phyloP scores from a whole-genome alignment of 2,113 vertebrate species.

The Thryonomys swinderianus region DNA sequence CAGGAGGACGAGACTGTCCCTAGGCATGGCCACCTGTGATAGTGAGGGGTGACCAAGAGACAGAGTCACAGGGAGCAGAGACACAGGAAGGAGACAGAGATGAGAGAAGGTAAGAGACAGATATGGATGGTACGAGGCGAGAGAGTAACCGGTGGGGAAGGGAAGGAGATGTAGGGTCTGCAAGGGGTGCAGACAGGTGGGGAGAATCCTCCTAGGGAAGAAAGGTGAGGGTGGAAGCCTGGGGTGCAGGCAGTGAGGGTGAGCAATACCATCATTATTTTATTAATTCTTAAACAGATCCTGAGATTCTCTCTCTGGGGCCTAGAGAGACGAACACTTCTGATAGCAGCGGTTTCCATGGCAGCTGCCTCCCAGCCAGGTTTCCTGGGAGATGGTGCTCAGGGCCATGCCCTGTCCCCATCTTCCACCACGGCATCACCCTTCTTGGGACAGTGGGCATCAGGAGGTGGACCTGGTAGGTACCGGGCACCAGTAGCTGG shows the following conservation, averaged over 20 bases:
- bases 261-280: slow-evolving; percentile 75
- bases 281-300: slow-evolving; percentile 76
- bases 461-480: neutral
- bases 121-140: slow-evolving; percentile 25
- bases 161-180: neutral
- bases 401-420: neutral
- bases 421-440: neutral
- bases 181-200: neutral
- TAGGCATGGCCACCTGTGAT: slow-evolving; percentile 69
- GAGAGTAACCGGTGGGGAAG: neutral
- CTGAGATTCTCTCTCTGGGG: slow-evolving; percentile 70
- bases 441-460: neutral
- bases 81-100: slow-evolving; percentile 50
- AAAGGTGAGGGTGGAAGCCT: slow-evolving; percentile 2
- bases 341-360: slow-evolving; percentile 82
- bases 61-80: slow-evolving; percentile 58
- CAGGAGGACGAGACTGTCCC: slow-evolving; percentile 57
- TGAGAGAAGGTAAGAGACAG: slow-evolving; percentile 46
- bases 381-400: slow-evolving; percentile 82
- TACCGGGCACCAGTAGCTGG: neutral
- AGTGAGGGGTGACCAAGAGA: slow-evolving; percentile 69
- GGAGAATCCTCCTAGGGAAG: neutral
- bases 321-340: slow-evolving; percentile 51
- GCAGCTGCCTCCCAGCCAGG: slow-evolving; percentile 77
- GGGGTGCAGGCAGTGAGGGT: neutral